Evolutionary conservation across 2,888 invertebrate species (phyloP).

Genomic region (Sipha maydis): DNA sequence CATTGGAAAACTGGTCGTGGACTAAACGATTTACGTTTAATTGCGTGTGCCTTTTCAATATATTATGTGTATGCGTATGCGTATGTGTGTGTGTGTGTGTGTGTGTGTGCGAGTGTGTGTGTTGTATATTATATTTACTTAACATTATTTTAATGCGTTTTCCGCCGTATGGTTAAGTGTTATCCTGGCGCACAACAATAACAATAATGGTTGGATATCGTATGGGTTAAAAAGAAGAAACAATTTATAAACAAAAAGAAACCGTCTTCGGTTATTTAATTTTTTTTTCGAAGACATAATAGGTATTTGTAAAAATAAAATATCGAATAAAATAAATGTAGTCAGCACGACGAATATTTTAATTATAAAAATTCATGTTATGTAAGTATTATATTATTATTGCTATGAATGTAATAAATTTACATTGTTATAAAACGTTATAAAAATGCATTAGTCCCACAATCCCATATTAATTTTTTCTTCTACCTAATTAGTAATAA

Average conservation of each 20-base stretch:
- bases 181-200: not conserved
- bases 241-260: not conserved
- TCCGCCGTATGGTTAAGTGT: not conserved
- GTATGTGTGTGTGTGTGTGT: not conserved
- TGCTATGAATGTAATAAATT: too few species aligned
- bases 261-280: not conserved
- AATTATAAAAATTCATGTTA: too few species aligned
- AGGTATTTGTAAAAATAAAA: not conserved
- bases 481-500: too few species aligned
- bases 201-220: not conserved
- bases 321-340: too few species aligned
- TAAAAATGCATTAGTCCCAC: too few species aligned
- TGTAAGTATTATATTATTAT: too few species aligned
- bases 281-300: not conserved
- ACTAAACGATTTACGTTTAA: constrained; percentile 54
- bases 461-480: too few species aligned
- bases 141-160: constrained; percentile 33
- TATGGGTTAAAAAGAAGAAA: not conserved
- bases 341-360: too few species aligned
- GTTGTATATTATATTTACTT: constrained; percentile 44
- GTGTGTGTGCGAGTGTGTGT: not conserved
- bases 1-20: constrained; percentile 35
- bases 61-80: not conserved
- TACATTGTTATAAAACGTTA: too few species aligned
- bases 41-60: not conserved